Evolutionary conservation across 2,797 vertebrate genomes (phyloP), one percentile per base, ranked within the genome.

Genomic region (Caiman crocodilus): DNA sequence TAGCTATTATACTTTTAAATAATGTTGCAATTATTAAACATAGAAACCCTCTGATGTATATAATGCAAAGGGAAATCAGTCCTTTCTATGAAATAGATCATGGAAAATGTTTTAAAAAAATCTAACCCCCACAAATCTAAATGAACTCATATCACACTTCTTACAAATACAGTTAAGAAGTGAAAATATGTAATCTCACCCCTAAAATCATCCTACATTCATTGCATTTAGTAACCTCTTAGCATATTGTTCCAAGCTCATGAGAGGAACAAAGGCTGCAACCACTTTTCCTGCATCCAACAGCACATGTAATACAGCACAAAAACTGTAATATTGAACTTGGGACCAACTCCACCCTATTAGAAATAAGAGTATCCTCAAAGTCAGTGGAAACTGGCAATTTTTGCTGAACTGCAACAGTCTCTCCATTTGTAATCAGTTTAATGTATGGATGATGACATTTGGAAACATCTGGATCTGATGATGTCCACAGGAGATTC

Each of bases 401-500:
- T 93, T 88, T 80, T 85, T 76, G 79, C 85, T 0, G 84, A 96
- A 87, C 32, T 97, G 95, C 97, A 98, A 97, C 76, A 93, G 76
- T 90, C 93, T 95, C 93, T 96, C 82, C 83, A 96, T 97, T 97
- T 97, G 93, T 96, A 97, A 96, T 97, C 94, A 94, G 96, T 98
- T 97, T 89, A 95, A 50, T 94, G 80, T 95, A 97, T 58, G 79
- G 85, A 96, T 96, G 95, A 96, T 97, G 97, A 97, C 97, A 98
- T 97, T 94, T 96, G 78, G 91, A 95, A 97, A 96, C 97, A 98
- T 98, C 97, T 98, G 98, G 96, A 97, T 95, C 97, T 96, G 94
- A 98, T 98, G 96, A 97, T 94, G 87, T 97, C 84, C 95, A 95
- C 82, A 57, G 93, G 81, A 97, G 94, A 97, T 97, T 98, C 97